Conservation (phyloP, 2,797 vertebrate species). For the Podarcis siculus region DNA sequence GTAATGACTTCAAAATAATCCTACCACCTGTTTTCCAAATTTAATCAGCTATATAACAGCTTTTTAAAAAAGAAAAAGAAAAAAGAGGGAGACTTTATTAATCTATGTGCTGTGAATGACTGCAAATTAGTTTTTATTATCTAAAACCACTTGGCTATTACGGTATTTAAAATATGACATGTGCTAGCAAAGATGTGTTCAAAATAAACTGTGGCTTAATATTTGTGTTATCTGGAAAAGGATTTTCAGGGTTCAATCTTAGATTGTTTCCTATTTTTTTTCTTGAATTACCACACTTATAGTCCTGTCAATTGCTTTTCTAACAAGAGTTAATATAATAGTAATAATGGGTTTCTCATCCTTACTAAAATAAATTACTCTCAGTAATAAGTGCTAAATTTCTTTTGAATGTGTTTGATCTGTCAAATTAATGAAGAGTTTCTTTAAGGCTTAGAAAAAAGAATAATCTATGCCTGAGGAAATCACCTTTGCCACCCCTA, state of each 20-base stretch:
- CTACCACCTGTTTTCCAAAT: slow-evolving; percentile 24
- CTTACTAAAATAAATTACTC: slow-evolving; percentile 14
- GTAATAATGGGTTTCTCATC: background rate
- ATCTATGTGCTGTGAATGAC: slow-evolving; percentile 20
- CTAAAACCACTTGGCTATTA: slow-evolving; percentile 20
- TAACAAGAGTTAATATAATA: background rate
- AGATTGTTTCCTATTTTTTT: slow-evolving; percentile 26
- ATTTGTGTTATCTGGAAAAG: slow-evolving; percentile 8
- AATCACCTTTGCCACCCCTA: background rate
- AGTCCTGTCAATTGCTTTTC: slow-evolving; percentile 9
- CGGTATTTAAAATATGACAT: slow-evolving; percentile 22
- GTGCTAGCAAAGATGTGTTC: background rate
- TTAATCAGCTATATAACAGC: slow-evolving; percentile 23
- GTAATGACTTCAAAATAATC: slow-evolving; percentile 17
- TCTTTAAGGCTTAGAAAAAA: slow-evolving; percentile 19
- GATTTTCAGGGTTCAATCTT: background rate
- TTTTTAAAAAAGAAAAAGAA: background rate
- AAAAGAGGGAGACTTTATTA: background rate
- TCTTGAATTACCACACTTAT: slow-evolving; percentile 1
- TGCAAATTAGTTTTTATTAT: slow-evolving; percentile 29
- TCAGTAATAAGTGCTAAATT: background rate
- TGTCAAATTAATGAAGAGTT: slow-evolving; percentile 1
- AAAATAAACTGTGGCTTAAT: slow-evolving; percentile 15
- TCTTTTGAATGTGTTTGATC: slow-evolving; percentile 20
- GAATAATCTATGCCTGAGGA: background rate